A percentile compares a stretch with the other conserved stretches of the same genome.
These are phyloP conservation scores for Pyrocoelia pectoralis DNA, from an alignment of 2,888 invertebrate species.

Conservation along the genomic window DNA sequence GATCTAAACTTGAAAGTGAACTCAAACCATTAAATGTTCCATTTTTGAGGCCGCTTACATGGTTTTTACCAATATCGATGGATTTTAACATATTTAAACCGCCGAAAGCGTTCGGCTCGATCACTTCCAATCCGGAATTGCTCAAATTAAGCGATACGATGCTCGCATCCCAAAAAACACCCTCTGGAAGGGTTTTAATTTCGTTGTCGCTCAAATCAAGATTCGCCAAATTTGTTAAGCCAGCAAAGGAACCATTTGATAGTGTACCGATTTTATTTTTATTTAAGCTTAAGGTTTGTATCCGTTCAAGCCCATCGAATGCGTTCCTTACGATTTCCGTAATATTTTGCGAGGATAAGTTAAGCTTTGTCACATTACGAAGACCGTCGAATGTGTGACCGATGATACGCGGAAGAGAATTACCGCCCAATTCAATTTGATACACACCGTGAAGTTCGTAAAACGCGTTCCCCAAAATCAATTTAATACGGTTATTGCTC, in stretches of 20 bases:
- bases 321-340: constrained; percentile 2
- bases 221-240: background rate
- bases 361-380: background rate
- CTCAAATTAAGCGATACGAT: constrained; percentile 6
- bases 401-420: background rate
- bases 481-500: constrained; percentile 17
- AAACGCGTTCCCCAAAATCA: constrained; percentile 10
- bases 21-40: background rate
- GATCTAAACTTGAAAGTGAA: background rate
- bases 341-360: constrained; percentile 16
- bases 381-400: constrained; percentile 16
- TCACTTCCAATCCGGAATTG: background rate
- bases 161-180: background rate
- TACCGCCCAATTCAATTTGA: background rate
- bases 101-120: background rate
- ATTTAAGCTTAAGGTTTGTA: constrained; percentile 12
- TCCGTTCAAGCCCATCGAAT: constrained; percentile 3
- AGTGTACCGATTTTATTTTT: constrained; percentile 3
- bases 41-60: background rate
- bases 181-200: background rate
- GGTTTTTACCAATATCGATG: background rate
- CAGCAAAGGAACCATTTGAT: background rate
- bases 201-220: constrained; percentile 20
- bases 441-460: constrained; percentile 11
- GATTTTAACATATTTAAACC: background rate